Conservation (phyloP, 2,113 vertebrate genomes). For the Neotoma lepida region DNA sequence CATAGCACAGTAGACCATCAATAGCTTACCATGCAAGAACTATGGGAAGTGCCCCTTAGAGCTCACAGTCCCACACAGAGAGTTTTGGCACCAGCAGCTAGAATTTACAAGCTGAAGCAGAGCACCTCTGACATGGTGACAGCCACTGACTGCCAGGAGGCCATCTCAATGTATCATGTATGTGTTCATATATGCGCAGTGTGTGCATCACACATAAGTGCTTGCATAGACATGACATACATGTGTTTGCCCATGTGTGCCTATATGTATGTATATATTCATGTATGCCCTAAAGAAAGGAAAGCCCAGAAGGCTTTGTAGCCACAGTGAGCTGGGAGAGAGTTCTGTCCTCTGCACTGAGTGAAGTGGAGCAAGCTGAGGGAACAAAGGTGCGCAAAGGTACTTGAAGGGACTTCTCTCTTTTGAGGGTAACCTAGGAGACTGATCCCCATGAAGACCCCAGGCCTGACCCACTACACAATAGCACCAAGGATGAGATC, state of each 20-base stretch:
- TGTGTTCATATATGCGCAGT: neutral
- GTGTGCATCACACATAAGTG: neutral
- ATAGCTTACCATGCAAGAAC: neutral
- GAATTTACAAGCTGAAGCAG: neutral
- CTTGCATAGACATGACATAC: neutral
- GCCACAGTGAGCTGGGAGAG: neutral
- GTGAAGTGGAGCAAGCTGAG: neutral
- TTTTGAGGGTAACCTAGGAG: neutral
- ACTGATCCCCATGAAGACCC: neutral
- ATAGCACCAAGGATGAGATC: neutral
- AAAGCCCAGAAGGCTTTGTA: too few relatives aligned
- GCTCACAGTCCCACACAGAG: accelerated
- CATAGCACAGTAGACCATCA: neutral
- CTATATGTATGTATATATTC: neutral
- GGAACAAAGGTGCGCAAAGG: neutral
- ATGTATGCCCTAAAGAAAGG: neutral
- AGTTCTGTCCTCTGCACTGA: neutral
- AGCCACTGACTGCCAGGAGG: neutral
- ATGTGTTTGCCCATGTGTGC: neutral
- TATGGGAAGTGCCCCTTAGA: too few relatives aligned
- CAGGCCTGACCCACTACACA: accelerated
- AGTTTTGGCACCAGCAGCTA: neutral
- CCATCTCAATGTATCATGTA: neutral
- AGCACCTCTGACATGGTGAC: neutral
- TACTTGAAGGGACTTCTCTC: neutral